Conservation (phyloP, 2,113 vertebrate genomes). For the Talpa occidentalis region DNA sequence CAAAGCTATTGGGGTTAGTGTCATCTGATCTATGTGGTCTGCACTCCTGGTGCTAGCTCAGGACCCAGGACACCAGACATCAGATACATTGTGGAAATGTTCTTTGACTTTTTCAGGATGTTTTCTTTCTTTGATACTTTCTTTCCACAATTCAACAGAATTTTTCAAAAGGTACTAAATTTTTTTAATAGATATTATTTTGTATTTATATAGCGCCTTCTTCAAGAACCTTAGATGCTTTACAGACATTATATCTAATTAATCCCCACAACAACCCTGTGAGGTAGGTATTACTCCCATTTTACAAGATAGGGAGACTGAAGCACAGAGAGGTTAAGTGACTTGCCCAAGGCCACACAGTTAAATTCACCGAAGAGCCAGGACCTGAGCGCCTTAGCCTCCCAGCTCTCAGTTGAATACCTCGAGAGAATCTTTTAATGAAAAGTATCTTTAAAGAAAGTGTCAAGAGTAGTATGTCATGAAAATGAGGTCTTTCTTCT, state of each 20-base stretch:
- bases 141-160: background rate
- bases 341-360: conserved; percentile 78
- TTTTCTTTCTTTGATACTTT: conserved; percentile 1
- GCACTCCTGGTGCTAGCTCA: background rate
- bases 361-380: conserved; percentile 63
- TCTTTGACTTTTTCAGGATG: background rate
- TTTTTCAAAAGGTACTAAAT: background rate
- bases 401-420: conserved; percentile 69
- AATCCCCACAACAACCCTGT: conserved; percentile 85
- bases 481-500: conserved; percentile 68
- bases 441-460: conserved; percentile 72
- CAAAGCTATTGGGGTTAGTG: background rate
- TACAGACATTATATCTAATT: conserved; percentile 78
- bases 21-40: background rate
- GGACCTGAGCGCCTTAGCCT: conserved; percentile 63
- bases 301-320: conserved; percentile 77
- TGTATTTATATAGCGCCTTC: conserved; percentile 80
- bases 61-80: background rate
- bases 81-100: background rate
- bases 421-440: conserved; percentile 70
- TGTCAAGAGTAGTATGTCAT: conserved; percentile 69
- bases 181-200: conserved; percentile 82
- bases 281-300: conserved; percentile 82
- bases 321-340: conserved; percentile 81
- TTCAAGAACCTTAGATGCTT: conserved; percentile 79